Evolutionary conservation across 2,888 invertebrate genomes (phyloP), one percentile per base, ranked within the genome.

Genomic region (Meganola albula): DNA sequence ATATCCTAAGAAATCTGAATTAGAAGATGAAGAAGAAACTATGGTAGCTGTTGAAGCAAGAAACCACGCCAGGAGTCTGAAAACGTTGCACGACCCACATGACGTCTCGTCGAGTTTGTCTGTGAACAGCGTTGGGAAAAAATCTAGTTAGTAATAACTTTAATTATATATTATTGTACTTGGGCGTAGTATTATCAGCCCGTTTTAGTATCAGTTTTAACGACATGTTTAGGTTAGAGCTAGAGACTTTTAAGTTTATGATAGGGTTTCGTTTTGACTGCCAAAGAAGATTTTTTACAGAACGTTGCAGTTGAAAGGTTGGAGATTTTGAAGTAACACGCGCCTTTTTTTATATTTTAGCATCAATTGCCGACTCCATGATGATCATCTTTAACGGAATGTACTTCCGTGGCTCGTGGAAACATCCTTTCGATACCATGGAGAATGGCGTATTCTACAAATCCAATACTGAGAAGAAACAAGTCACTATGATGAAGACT

Each of bases 391-490:
- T 93, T 50, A 94, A 93, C 53, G 92, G 92, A 0, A 80, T 94
- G 55, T 93, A 92, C 66, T 94, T 93, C 83, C 91, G 92, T 44
- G 93, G 93, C n/a, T 88, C 88, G 7, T 94, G 94, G 94, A 87
- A 89, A 40, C 84, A 87, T 12, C 82, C 90, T 0, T 94, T 94
- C 63, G 88, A 90, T 38, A 59, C 66, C 9, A 72, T 80, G 1
- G 78, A 79, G 30, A 58, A 77, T 1, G 88, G 88, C 20, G 88
- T 91, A 39, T 94, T 94, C 75, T 87, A 90, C 58, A 84, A 88
- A 37, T 89, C 89, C 7, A 86, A 82, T 24, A 77, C 80, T 0
- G 88, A 89, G 47, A 91, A 92, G 58, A 84, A 87, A 37, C 83
- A 88, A 45, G 87, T 89, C 0, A 76, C 86, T 0, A 90, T 92